Evolutionary conservation across 2,113 vertebrate genomes (phyloP).

Genomic region (Salvelinus fontinalis): DNA sequence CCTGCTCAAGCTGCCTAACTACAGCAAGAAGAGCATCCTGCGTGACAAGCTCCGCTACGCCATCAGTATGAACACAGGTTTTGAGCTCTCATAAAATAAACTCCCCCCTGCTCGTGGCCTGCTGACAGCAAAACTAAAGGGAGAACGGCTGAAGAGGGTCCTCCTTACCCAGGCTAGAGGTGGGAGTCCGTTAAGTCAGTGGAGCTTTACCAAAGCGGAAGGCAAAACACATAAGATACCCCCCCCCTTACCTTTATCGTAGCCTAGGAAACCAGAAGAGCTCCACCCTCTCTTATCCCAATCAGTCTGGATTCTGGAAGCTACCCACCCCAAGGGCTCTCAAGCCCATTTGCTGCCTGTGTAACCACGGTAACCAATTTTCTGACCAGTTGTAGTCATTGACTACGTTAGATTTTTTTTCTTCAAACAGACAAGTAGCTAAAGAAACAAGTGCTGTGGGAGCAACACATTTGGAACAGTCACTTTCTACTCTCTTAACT

Average conservation of each 20-base stretch:
- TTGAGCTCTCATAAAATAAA: constrained; percentile 89
- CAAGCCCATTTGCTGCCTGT: not conserved
- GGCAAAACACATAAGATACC: constrained; percentile 24
- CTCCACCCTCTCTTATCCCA: constrained; percentile 15
- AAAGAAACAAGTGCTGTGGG: not conserved
- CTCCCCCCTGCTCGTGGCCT: not conserved
- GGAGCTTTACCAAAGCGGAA: constrained; percentile 29
- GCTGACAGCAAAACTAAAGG: constrained; percentile 15
- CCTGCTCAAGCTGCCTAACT: constrained; percentile 98
- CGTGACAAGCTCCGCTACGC: constrained; percentile 97
- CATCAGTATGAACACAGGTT: constrained; percentile 99
- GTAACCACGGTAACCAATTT: not conserved
- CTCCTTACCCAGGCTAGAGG: constrained; percentile 19
- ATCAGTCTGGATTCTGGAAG: constrained; percentile 15
- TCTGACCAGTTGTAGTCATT: not conserved
- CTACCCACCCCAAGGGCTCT: not conserved
- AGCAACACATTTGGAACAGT: not conserved
- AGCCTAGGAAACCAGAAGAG: constrained; percentile 24
- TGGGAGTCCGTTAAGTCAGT: constrained; percentile 28
- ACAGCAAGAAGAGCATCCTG: constrained; percentile 97
- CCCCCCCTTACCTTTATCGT: constrained; percentile 27
- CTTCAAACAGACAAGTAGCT: not conserved
- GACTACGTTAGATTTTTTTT: too few relatives aligned
- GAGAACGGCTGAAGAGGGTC: not conserved
- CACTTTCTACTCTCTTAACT: constrained; percentile 5